These are phyloP conservation scores for Sebastiscus albofasciatus DNA, from an alignment of 2,797 vertebrate species.

Conservation along the genomic window DNA sequence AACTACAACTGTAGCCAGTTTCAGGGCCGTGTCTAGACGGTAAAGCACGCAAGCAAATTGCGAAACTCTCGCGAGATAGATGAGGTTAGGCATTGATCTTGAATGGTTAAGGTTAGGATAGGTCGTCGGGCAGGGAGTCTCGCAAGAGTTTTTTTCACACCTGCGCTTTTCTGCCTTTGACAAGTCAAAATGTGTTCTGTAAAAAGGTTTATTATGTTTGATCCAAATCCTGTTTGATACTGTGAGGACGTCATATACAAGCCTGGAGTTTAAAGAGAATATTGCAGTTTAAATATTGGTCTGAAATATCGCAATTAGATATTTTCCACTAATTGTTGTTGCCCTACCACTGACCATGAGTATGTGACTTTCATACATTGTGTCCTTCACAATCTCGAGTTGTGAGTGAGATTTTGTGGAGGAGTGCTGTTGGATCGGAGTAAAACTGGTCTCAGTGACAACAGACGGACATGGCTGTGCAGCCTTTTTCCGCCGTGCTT, in stretches of 20 bases:
- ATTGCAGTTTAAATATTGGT: neutral
- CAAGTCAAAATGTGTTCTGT: no score
- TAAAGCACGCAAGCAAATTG: no score
- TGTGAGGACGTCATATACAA: neutral
- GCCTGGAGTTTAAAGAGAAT: neutral
- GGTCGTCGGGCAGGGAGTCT: no score
- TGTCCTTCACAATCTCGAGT: neutral
- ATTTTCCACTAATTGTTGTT: neutral
- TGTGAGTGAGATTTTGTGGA: neutral
- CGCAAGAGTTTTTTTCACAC: no score
- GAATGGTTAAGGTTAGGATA: no score
- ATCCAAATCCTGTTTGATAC: neutral
- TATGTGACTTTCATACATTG: neutral
- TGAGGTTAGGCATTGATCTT: no score
- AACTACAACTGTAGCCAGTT: neutral
- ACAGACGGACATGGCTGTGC: neutral
- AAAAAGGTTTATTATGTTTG: neutral
- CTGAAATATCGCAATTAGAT: neutral
- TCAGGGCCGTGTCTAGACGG: neutral
- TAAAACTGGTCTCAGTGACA: slow-evolving; percentile 8
- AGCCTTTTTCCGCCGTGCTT: slow-evolving; percentile 3
- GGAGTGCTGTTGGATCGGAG: neutral
- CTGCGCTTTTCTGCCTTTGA: neutral
- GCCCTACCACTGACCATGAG: fast-evolving
- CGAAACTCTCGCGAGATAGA: no score